A percentile compares a stretch with the other conserved stretches of the same genome.
Evolutionary conservation across 2,113 vertebrate species (phyloP).

Genomic region (Sphyrna mokarran): DNA sequence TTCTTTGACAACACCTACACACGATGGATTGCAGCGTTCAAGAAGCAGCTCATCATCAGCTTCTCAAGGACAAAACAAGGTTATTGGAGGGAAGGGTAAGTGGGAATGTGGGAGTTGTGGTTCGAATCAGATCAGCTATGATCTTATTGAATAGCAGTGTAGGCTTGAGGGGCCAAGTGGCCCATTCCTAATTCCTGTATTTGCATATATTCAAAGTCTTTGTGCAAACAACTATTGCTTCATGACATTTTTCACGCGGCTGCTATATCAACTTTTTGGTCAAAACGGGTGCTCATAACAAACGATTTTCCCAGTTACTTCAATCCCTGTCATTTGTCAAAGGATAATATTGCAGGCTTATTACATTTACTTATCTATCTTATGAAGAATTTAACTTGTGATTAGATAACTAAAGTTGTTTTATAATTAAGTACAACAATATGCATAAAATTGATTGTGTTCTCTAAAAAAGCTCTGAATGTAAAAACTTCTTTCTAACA

Average conservation of each 20-base stretch:
- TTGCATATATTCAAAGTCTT: background rate
- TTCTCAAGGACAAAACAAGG: too few species aligned
- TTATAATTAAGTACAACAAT: background rate
- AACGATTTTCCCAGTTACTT: background rate
- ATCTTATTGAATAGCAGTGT: too few species aligned
- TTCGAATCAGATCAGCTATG: too few species aligned
- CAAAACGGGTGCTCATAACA: background rate
- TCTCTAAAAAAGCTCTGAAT: background rate
- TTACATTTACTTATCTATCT: background rate
- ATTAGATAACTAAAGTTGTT: background rate
- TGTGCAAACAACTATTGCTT: background rate
- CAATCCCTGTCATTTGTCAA: background rate
- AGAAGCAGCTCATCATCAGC: too few species aligned
- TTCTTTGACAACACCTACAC: too few species aligned
- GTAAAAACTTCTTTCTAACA: background rate
- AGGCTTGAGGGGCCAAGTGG: too few species aligned
- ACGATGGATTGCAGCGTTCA: too few species aligned
- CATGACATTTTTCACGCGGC: background rate
- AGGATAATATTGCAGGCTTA: background rate
- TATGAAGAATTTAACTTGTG: conserved; percentile 10
- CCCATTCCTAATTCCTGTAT: too few species aligned
- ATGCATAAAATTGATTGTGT: background rate
- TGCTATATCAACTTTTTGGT: background rate
- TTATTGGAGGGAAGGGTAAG: too few species aligned
- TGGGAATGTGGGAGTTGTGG: too few species aligned